Base-by-base conservation (phyloP, 2,113 vertebrate genomes). In the Columba livia region DNA sequence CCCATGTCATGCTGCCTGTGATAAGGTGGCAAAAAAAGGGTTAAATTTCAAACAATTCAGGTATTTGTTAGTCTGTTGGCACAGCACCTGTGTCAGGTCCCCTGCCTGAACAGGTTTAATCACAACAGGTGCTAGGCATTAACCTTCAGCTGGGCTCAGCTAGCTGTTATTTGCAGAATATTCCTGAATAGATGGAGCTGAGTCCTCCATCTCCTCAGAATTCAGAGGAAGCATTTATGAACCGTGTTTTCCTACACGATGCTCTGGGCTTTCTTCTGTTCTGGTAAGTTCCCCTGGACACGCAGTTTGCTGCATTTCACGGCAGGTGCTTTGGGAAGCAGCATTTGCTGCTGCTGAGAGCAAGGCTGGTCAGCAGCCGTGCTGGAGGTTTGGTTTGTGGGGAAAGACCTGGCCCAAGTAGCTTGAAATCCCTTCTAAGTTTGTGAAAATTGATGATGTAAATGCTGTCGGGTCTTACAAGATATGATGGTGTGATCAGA, bases 171-270 rank as follows among this genome's bases (percentile, higher is more conserved):
- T 34, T 44, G 16, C 47, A 54, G 51, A 74, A 40, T n/a, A 1
- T 40, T 71, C 64, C 28, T 10, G 74, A 60, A 24, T 14, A 67
- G 28, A 51, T 18, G 24, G n/a, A 85, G 28, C 15, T 0, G 3
- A 8, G 42, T 24, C 18, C 32, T 82, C 25, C 11, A 1, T 12
- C 44, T 38, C 18, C 12, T 69, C n/a, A 58, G 10, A 36, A 24
- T 34, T 48, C 23, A 19, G 69, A 61, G 5, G 29, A 31, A 77
- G 5, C 5, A 0, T 29, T 80, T 32, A 9, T 28, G 26, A 62
- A n/a, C 8, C 3, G 17, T 3, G 0, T 19, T 10, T 65, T 54
- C 14, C 60, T 23, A 25, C 0, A 0, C 21, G 29, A 3, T 3
- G 12, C 5, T 12, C 19, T 1, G 2, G 16, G 3, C 11, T 79